These are phyloP conservation scores for Tarsius wallacei DNA, from an alignment of 2,797 vertebrate species.

Conservation along the genomic window DNA sequence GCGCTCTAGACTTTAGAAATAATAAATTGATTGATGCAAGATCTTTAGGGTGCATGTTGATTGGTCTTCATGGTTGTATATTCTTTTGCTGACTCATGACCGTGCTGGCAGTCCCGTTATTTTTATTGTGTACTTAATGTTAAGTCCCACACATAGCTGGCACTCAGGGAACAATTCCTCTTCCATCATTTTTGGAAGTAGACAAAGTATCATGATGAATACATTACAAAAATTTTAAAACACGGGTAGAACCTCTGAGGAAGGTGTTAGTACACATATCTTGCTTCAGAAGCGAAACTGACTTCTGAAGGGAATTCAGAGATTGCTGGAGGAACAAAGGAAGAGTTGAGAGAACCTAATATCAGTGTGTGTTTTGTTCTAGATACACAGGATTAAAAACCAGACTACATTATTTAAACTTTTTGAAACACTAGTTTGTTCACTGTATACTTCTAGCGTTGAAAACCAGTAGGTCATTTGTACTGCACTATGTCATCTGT, in stretches of 20 bases:
- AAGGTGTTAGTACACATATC: neutral
- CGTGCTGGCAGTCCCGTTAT: neutral
- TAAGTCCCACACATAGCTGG: neutral
- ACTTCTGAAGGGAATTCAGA: constrained; percentile 34
- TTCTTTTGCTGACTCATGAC: neutral
- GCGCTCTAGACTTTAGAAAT: neutral
- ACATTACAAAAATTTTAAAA: constrained; percentile 60
- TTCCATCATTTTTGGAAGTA: constrained; percentile 42
- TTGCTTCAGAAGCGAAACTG: constrained; percentile 49
- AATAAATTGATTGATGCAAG: neutral
- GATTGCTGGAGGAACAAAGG: neutral
- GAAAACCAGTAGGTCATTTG: neutral
- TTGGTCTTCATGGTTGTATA: neutral
- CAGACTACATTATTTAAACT: neutral
- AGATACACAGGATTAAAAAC: constrained; percentile 28
- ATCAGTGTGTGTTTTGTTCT: constrained; percentile 19
- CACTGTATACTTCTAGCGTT: neutral
- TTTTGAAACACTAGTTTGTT: constrained; percentile 7
- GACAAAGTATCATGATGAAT: constrained; percentile 38
- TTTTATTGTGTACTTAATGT: neutral
- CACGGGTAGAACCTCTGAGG: neutral
- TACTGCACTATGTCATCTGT: neutral
- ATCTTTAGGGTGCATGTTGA: neutral
- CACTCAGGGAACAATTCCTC: neutral
- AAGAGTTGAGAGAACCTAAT: neutral